Conservation (phyloP, 2,888 invertebrate genomes). For the Homarus gammarus region DNA sequence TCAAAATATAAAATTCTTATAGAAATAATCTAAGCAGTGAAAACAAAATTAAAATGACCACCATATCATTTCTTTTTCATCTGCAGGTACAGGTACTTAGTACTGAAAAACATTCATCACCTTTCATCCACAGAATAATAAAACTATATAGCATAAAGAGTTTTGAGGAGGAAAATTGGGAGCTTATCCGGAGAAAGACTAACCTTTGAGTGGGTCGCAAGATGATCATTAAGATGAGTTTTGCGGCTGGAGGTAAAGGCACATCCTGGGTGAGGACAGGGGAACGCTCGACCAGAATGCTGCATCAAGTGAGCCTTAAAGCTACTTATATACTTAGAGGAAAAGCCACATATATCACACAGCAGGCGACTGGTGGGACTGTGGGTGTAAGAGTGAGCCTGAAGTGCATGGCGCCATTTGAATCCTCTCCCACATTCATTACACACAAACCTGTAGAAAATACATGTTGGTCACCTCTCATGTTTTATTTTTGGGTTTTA, state of each 20-base stretch:
- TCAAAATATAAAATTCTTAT: too few relatives aligned
- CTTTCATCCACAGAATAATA: too few relatives aligned
- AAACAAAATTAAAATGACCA: too few relatives aligned
- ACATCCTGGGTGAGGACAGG: conserved; percentile 81
- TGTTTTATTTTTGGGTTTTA: too few relatives aligned
- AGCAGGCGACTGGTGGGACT: conserved; percentile 81
- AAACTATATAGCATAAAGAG: too few relatives aligned
- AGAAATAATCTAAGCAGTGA: too few relatives aligned
- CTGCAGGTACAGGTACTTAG: too few relatives aligned
- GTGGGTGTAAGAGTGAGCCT: conserved; percentile 82
- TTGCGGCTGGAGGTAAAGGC: conserved; percentile 81
- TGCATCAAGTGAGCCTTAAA: conserved; percentile 81
- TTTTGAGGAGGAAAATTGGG: too few relatives aligned
- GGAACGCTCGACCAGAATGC: conserved; percentile 81
- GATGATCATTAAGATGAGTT: conserved; percentile 82
- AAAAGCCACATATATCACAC: conserved; percentile 83
- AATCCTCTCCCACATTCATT: conserved; percentile 81
- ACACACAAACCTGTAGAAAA: conserved; percentile 79
- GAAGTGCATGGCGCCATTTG: conserved; percentile 83
- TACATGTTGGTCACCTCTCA: too few relatives aligned
- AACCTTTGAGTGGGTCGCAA: conserved; percentile 82
- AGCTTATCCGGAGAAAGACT: conserved; percentile 78
- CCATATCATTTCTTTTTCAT: too few relatives aligned
- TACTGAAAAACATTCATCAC: too few relatives aligned
- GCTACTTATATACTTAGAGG: conserved; percentile 82